A percentile compares a stretch with the other conserved stretches of the same genome.
phyloP scores from a whole-genome alignment of 1,140 invertebrate species.

The Callitettix versicolor region DNA sequence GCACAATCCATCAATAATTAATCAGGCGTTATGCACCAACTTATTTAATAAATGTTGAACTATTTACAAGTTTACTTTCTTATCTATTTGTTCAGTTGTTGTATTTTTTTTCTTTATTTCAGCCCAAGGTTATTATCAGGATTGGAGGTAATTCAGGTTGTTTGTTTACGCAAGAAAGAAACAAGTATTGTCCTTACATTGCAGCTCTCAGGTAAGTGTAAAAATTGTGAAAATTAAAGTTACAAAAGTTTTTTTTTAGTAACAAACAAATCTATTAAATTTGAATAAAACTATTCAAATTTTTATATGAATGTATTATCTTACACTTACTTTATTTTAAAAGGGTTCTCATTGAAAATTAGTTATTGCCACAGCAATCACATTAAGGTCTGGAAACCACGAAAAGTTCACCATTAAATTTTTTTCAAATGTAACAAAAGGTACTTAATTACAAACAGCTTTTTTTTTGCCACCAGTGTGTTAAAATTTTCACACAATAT shows the following conservation, averaged over 20 bases:
- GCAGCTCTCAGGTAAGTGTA: neutral
- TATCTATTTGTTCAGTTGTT: too few species aligned
- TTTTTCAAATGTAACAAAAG: too few species aligned
- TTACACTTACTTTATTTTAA: neutral
- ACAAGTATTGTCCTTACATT: conserved; percentile 1
- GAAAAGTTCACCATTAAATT: neutral
- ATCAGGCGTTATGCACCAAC: too few species aligned
- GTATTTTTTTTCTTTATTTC: neutral
- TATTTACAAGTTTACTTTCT: too few species aligned
- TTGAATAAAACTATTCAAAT: neutral
- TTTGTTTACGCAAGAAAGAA: conserved; percentile 1
- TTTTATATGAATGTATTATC: neutral
- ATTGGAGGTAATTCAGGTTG: neutral
- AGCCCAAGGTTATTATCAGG: conserved; percentile 2
- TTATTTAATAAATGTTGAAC: too few species aligned
- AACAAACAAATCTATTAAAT: neutral
- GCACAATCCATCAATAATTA: too few species aligned
- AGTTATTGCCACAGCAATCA: neutral
- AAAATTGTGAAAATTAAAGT: neutral
- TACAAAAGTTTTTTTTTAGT: neutral
- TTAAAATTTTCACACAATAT: too few species aligned
- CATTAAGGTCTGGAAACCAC: neutral
- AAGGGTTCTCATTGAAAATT: neutral
- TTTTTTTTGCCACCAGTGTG: too few species aligned
- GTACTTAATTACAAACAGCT: too few species aligned